These are phyloP conservation scores for Eucera pruinosa DNA, from an alignment of 2,888 invertebrate genomes.

Conservation along the genomic window DNA sequence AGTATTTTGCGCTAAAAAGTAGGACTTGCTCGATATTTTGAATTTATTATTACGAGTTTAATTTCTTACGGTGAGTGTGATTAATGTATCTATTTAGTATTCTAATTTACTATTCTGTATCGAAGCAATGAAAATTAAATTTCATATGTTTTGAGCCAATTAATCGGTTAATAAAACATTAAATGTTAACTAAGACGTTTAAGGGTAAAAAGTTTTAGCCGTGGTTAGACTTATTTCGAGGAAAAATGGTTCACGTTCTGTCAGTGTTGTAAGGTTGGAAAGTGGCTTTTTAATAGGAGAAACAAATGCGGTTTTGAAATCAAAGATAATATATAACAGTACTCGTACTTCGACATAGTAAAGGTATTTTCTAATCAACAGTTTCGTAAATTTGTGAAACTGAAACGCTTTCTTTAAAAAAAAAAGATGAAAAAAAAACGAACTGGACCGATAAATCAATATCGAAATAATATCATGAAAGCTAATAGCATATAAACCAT, in stretches of 20 bases:
- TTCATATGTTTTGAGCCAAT: too few species aligned
- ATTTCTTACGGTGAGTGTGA: too few species aligned
- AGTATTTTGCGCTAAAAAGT: neutral
- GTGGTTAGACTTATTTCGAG: neutral
- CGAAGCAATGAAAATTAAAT: too few species aligned
- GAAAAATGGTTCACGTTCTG: neutral
- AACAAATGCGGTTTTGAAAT: neutral
- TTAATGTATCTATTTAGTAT: too few species aligned
- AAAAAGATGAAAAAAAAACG: neutral
- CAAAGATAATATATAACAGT: neutral
- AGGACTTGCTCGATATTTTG: neutral
- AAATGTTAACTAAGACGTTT: too few species aligned
- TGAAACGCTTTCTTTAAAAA: neutral
- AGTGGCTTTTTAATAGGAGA: slow-evolving; percentile 7
- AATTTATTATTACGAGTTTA: too few species aligned
- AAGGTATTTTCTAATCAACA: neutral
- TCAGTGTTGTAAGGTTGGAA: neutral
- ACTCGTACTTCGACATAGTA: neutral
- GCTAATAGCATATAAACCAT: too few species aligned
- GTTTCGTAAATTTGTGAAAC: neutral
- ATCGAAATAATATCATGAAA: too few species aligned
- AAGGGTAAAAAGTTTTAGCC: neutral
- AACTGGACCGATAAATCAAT: neutral
- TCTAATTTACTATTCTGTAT: too few species aligned
- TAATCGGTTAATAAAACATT: too few species aligned